Evolutionary conservation across 2,888 invertebrate species (phyloP).

Genomic region (Magallana nippona): DNA sequence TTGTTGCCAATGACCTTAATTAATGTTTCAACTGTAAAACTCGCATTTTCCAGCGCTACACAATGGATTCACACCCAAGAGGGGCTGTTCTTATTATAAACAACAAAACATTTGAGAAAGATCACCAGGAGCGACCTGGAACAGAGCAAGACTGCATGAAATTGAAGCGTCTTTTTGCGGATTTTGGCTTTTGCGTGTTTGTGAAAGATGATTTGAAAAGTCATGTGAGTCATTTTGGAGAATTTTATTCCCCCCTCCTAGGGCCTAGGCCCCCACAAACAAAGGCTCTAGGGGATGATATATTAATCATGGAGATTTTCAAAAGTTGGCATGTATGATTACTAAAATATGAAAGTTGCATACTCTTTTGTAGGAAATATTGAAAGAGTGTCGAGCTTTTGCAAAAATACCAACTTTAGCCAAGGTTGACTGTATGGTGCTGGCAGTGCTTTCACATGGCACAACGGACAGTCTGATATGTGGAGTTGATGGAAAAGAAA

Average conservation of each 20-base stretch:
- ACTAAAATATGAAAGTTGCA: too few relatives aligned
- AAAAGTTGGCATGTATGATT: too few relatives aligned
- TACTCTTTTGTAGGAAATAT: slow-evolving; percentile 58
- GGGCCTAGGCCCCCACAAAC: too few relatives aligned
- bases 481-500: slow-evolving; percentile 57
- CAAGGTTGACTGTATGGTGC: slow-evolving; percentile 59
- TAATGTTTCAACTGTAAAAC: too few relatives aligned
- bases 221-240: slow-evolving; percentile 47
- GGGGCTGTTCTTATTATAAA: slow-evolving; percentile 65
- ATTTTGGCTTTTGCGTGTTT: slow-evolving; percentile 60
- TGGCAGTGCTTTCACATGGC: slow-evolving; percentile 65
- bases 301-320: too few relatives aligned
- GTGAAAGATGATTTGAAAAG: slow-evolving; percentile 57
- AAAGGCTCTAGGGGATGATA: too few relatives aligned
- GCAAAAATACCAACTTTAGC: slow-evolving; percentile 49
- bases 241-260: too few relatives aligned
- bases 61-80: slow-evolving; percentile 62
- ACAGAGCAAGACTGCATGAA: slow-evolving; percentile 61
- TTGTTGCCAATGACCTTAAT: too few relatives aligned
- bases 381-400: slow-evolving; percentile 50
- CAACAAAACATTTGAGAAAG: slow-evolving; percentile 57
- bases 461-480: slow-evolving; percentile 53
- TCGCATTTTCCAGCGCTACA: slow-evolving; percentile 58
- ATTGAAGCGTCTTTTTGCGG: slow-evolving; percentile 56
- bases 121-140: slow-evolving; percentile 54